Evolutionary conservation across 37 sponge, comb jelly and placozoan species (phyloP).

Genomic region (Cladorhizidae sp.): DNA sequence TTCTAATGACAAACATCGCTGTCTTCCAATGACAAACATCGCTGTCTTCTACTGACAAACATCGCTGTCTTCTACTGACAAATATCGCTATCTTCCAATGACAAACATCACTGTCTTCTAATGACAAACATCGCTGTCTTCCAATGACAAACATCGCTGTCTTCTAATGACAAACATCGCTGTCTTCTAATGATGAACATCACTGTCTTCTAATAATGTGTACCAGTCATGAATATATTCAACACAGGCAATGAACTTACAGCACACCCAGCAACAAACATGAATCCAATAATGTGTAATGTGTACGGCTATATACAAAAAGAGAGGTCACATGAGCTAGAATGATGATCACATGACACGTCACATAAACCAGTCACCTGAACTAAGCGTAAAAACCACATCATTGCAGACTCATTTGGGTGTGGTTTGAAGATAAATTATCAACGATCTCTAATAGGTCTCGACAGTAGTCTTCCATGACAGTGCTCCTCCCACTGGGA

Average conservation of each 20-base stretch:
- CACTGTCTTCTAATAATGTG: no score
- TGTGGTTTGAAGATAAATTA: constrained; percentile 41
- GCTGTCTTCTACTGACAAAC: no score
- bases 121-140: no score
- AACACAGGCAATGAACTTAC: neutral
- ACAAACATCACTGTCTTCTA: no score
- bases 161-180: no score
- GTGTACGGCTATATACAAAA: no score
- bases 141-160: no score
- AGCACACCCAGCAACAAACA: neutral
- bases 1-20: no score
- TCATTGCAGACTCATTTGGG: constrained; percentile 29
- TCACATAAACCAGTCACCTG: neutral
- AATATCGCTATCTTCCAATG: no score
- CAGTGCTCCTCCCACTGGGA: neutral
- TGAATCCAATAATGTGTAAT: neutral
- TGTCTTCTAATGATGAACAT: no score
- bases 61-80: no score
- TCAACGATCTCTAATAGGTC: constrained; percentile 39
- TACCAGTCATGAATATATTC: neutral
- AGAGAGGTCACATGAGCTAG: neutral
- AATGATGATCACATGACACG: neutral
- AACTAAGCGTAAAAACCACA: neutral
- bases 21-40: no score
- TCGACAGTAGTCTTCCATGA: constrained; percentile 10